Base-by-base conservation (phyloP, 2,888 invertebrate species). In the Drosophila dives region DNA sequence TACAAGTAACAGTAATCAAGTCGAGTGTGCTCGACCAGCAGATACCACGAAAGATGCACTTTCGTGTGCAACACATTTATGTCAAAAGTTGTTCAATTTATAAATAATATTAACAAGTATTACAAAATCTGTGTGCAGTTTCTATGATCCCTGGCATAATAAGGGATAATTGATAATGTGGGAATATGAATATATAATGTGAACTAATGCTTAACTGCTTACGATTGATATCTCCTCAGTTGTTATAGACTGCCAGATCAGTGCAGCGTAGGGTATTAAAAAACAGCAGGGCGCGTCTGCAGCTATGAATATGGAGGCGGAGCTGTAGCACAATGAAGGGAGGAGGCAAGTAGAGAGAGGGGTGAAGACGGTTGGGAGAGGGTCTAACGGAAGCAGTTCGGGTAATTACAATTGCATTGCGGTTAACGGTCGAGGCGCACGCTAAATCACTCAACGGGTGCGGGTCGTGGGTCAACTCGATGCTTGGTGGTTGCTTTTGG, bases 341-440 rank as follows among this genome's bases (percentile, higher is more conserved):
- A 1, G 3, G 26, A 40, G 15, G 61, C 2, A n/a, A 33, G n/a
- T 1, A 17, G 32, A 17, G 45, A 20, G 58, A 17, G 17, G 38
- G n/a, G 0, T 11, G 32, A n/a, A 17, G 49, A 51, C 29, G 42
- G 53, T 50, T 40, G 50, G 50, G 8, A n/a, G 40, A 10, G 40
- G 4, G 20, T 23, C n/a, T 65, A 55, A 62, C 77, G 83, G 89
- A 89, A 84, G 71, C 89, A 70, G 89, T 81, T 86, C 82, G 84
- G 85, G 85, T 85, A 89, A 85, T 89, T 81, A 87, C 86, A 89
- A 85, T 89, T 87, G 86, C 90, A 85, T 87, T 88, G 90, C 85
- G 89, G 86, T 89, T 89, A 76, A 83, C 76, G 77, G 79, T 73
- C 89, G 72, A 64, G 71, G 63, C 78, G 72, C 78, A 88, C 86